Evolutionary conservation across 2,888 invertebrate genomes (phyloP), one percentile per base, ranked within the genome.

Genomic region (Rotaria macrura): DNA sequence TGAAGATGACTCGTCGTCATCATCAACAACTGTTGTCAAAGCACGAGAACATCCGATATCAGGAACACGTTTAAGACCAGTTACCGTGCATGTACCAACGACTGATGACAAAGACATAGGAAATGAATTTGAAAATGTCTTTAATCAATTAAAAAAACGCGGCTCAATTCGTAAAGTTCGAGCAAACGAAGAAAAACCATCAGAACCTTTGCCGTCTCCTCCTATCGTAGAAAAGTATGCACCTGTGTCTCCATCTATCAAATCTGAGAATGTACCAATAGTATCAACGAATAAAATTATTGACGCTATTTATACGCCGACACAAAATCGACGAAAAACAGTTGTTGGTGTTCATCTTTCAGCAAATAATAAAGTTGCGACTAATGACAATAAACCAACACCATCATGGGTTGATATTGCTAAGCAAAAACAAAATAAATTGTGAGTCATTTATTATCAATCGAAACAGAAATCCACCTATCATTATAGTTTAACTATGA

Each of bases 351-450:
- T 74, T 40, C 40, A 40, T 74, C 7, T 74, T 23, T 20, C 74
- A 40, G 43, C 38, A 4, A 40, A 25, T 40, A 74, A 43, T 74
- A 43, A 74, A 40, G 74, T 38, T 20, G 74, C 74, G 6, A 74
- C 74, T 0, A 40, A 38, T 38, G 43, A 74, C 25, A 74, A 43
- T 40, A 65, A 65, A 34, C 65, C 65, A 17, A n/a, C 65, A 65
- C 40, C 74, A 43, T 74, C 74, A 25, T 74, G 74, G 74, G 43
- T 74, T 25, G 43, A 74, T 40, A 74, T 74, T 43, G 74, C 74
- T 25, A 74, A 74, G 43, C 74, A 74, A 74, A 74, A 74, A 74
- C 74, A 74, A 74, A 43, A 40, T 17, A 74, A 74, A 74, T 17
- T 40, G 74, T 74, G 43, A 74, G 74, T 74, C 2, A 43, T 40